A percentile compares a stretch with the other conserved stretches of the same genome.
These are phyloP conservation scores for Meteorus sp. DNA, from an alignment of 1,140 invertebrate genomes.

Conservation along the genomic window DNA sequence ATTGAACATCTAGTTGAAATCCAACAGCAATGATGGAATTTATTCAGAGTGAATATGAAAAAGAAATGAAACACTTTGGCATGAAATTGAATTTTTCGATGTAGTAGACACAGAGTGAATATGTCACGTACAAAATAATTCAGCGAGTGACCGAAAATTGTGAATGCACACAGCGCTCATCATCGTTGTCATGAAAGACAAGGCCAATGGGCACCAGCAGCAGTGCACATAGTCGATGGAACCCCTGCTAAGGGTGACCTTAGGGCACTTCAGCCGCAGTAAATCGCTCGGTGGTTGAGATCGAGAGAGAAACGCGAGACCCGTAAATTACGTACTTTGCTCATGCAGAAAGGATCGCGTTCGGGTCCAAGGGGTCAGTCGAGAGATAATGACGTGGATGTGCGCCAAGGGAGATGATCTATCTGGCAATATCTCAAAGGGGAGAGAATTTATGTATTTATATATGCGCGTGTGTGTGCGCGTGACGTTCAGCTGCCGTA, in stretches of 20 bases:
- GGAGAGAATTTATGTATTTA: neutral
- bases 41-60: too few relatives aligned
- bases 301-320: conserved; percentile 45
- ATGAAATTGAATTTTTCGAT: too few relatives aligned
- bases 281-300: conserved; percentile 47
- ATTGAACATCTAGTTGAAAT: too few relatives aligned
- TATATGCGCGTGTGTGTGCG: conserved; percentile 12
- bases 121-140: too few relatives aligned
- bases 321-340: conserved; percentile 55
- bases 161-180: too few relatives aligned
- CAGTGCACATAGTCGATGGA: conserved; percentile 15
- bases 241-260: conserved; percentile 49
- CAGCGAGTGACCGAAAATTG: too few relatives aligned
- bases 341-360: conserved; percentile 48
- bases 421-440: conserved; percentile 43
- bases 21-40: too few relatives aligned
- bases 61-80: too few relatives aligned
- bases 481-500: conserved; percentile 24
- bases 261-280: conserved; percentile 42
- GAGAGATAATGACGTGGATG: conserved; percentile 45
- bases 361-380: conserved; percentile 40
- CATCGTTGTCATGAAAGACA: too few relatives aligned
- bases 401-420: conserved; percentile 36
- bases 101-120: too few relatives aligned
- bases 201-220: conserved; percentile 8